Evolutionary conservation across 2,888 invertebrate species (phyloP), one percentile per base, ranked within the genome.

Genomic region (Lacanobia oleracea): DNA sequence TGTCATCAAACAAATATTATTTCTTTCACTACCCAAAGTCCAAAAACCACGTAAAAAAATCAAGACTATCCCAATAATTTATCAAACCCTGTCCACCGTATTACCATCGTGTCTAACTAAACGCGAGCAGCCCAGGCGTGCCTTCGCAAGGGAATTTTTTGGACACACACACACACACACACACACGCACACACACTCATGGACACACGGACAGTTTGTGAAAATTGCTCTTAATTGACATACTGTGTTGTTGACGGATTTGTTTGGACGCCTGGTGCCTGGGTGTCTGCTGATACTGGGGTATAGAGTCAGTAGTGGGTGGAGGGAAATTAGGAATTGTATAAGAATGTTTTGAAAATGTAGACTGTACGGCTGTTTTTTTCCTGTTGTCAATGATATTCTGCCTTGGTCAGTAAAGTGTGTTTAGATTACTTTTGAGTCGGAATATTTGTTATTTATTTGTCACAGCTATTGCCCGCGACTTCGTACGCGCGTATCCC

Each of bases 61-160:
- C 9, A 45, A 45, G 45, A 71, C 43, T 50, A 16, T 81, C 77
- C 67, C 43, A 69, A 23, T 72, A 63, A 77, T 77, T 68, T 16
- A 23, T 1, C 0, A 14, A 45, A 21, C 8, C 48, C 2, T 48
- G 50, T 16, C 9, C 48, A 59, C 78, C 67, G 60, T 82, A 73
- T 12, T 21, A 6, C 1, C 56, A 61, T 67, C 77, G 65, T 82
- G 79, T 60, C 64, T 67, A 81, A 67, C 75, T 48, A 75, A 71
- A 61, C 71, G 68, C 57, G 72, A 45, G 63, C 67, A 51, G n/a
- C 53, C 43, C 62, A 61, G 66, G 63, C 85, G 86, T 86, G 85
- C 81, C 84, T 67, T 67, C 69, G 84, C 85, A 86, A 86, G 72
- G 64, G 65, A 82, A 23, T 78, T 85, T 85, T 85, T 86, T 50